A percentile compares a stretch with the other conserved stretches of the same genome.
Evolutionary conservation across 2,888 invertebrate species (phyloP).

Genomic region (Diaprepes abbreviatus): DNA sequence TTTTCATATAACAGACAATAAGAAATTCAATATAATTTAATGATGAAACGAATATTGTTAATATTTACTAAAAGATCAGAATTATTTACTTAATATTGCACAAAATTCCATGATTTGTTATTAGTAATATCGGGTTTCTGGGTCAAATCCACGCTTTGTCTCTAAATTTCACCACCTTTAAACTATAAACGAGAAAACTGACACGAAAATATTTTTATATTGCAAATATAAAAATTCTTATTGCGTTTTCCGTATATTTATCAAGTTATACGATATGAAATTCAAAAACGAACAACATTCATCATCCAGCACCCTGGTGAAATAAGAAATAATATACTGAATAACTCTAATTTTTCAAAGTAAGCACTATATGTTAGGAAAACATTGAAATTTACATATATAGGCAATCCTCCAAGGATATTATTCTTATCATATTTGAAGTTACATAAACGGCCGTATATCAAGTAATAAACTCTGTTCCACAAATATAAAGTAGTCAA

Average conservation of each 20-base stretch:
- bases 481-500: too few species aligned
- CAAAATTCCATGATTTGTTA: constrained; percentile 25
- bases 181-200: constrained; percentile 28
- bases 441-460: neutral
- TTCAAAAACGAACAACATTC: constrained; percentile 42
- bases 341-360: constrained; percentile 54
- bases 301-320: constrained; percentile 33
- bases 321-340: constrained; percentile 44
- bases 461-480: too few species aligned
- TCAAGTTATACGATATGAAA: constrained; percentile 42
- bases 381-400: constrained; percentile 56
- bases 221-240: constrained; percentile 30
- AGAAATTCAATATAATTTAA: neutral
- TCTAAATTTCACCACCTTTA: constrained; percentile 28
- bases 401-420: constrained; percentile 38
- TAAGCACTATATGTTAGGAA: constrained; percentile 45
- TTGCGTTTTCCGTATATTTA: constrained; percentile 32
- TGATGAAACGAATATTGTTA: neutral
- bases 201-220: constrained; percentile 26
- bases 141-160: constrained; percentile 35
- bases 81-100: constrained; percentile 13
- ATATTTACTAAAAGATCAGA: constrained; percentile 10
- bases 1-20: neutral
- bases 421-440: constrained; percentile 9
- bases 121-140: constrained; percentile 22